Evolutionary conservation across 2,888 invertebrate species (phyloP).

Genomic region (Scaeva pyrastri): DNA sequence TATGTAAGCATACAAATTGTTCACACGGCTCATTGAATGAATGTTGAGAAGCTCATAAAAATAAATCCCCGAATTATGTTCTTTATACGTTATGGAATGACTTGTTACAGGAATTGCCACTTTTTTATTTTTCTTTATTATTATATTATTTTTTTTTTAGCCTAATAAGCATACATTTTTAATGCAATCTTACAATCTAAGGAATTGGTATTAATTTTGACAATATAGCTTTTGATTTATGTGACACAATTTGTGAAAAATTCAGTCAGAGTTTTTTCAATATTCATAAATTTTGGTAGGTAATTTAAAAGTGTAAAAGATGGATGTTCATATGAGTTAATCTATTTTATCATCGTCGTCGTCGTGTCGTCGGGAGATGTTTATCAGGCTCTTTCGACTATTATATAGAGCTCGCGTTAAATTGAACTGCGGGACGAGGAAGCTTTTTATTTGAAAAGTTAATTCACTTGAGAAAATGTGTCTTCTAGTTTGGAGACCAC

Average conservation of each 20-base stretch:
- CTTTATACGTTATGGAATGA: slow-evolving; percentile 20
- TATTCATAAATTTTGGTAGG: too few species aligned
- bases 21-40: slow-evolving; percentile 67
- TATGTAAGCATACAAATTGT: slow-evolving; percentile 51
- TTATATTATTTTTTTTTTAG: not conserved
- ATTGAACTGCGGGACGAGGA: too few species aligned
- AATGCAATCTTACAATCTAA: slow-evolving; percentile 9
- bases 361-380: too few species aligned
- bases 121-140: slow-evolving; percentile 4
- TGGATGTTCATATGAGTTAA: too few species aligned
- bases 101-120: slow-evolving; percentile 36
- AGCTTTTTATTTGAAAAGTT: too few species aligned
- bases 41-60: slow-evolving; percentile 55
- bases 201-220: not conserved
- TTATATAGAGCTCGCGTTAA: too few species aligned
- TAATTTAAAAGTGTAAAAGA: too few species aligned
- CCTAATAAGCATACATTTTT: slow-evolving; percentile 55
- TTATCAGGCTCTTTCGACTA: too few species aligned
- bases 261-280: too few species aligned
- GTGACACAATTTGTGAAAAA: not conserved
- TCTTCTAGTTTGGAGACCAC: too few species aligned
- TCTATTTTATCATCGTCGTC: too few species aligned
- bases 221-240: not conserved
- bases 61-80: slow-evolving; percentile 61
- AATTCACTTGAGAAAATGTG: too few species aligned